Evolutionary conservation across 2,113 vertebrate species (phyloP).

Genomic region (Daboia siamensis): DNA sequence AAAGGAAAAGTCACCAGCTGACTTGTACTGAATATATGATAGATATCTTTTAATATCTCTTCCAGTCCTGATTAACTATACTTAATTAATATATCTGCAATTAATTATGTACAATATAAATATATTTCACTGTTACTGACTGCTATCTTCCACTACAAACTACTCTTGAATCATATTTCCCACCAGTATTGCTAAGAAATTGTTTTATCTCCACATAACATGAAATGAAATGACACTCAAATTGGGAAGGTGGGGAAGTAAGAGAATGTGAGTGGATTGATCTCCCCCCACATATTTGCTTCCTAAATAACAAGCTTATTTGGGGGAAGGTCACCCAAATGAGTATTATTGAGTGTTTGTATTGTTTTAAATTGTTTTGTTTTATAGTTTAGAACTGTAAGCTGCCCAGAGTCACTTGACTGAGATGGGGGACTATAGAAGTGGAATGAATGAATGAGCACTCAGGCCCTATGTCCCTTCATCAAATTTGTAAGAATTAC

Average conservation of each 20-base stretch:
- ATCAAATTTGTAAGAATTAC: neutral
- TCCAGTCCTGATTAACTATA: neutral
- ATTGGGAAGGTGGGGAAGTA: neutral
- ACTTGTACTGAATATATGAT: neutral
- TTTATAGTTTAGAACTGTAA: neutral
- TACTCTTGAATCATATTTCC: neutral
- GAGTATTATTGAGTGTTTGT: neutral
- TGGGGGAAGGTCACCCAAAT: neutral
- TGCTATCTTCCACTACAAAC: neutral
- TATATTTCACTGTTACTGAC: neutral
- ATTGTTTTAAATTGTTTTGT: neutral
- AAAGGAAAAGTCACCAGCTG: neutral
- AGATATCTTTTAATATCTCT: neutral
- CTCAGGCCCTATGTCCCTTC: neutral
- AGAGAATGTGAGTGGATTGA: neutral
- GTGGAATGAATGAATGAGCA: neutral
- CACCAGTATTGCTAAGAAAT: neutral
- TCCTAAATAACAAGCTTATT: neutral
- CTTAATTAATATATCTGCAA: neutral
- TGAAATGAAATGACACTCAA: neutral
- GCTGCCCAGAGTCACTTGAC: neutral
- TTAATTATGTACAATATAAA: neutral
- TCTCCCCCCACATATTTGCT: neutral
- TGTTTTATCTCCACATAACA: neutral
- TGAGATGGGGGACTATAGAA: neutral